Evolutionary conservation across 2,888 invertebrate genomes (phyloP), one percentile per base, ranked within the genome.

Genomic region (Tholera decimalis): DNA sequence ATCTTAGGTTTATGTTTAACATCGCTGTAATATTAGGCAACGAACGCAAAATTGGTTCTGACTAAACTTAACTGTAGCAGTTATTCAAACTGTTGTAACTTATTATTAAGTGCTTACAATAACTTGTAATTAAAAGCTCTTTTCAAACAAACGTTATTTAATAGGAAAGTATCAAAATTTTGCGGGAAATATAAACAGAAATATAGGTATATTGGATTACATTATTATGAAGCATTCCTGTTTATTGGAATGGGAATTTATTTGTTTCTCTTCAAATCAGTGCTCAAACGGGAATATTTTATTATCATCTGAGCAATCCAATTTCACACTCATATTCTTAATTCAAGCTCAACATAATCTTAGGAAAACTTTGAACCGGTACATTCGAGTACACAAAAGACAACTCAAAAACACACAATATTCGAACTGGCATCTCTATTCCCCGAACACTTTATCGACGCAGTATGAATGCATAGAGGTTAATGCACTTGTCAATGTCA

Each of bases 401-500:
- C 61, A 63, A 39, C 35, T 66, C 51, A 64, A 62, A 74, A 55
- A 47, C n/a, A 47, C n/a, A 28, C 55, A 66, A 66, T 64, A 63
- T 72, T 69, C 59, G 24, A 30, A 43, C 57, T 60, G 43, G 54
- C 62, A 67, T 59, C 50, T 55, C 67, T 72, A 59, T 63, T 63
- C 50, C 41, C 44, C 39, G 55, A 63, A 64, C 65, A 80, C 74
- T 72, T 77, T 68, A 78, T 74, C 65, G 67, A 67, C 73, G 60
- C 57, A 55, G 73, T 70, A 60, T 69, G 74, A 63, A 74, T 83
- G 73, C 80, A 83, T 62, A 66, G 70, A 71, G 83, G 81, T 82
- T 84, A 83, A 85, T 84, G 81, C 77, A 82, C 84, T 77, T 84
- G 85, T 84, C 85, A 83, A 73, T 78, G 83, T 85, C 83, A 82